phyloP scores from a whole-genome alignment of 2,113 vertebrate species.

The rabbit (Oryctolagus cuniculus) region DNA sequence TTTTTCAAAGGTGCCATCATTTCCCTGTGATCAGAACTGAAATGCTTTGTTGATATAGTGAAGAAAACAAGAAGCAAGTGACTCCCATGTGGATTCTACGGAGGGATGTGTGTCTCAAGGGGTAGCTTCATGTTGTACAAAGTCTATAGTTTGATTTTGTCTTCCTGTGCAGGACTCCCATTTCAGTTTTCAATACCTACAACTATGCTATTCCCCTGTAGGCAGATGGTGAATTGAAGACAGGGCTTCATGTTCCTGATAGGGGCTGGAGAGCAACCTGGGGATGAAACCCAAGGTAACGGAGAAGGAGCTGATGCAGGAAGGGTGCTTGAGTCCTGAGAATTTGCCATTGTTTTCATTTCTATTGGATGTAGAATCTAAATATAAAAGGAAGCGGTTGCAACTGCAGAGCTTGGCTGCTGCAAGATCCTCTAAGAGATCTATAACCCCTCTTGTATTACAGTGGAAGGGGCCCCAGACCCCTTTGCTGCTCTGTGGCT shows the following conservation, averaged over 20 bases:
- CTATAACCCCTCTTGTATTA: not conserved
- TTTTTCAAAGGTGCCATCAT: not conserved
- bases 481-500: not conserved
- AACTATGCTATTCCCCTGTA: not conserved
- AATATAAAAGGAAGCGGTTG: not conserved
- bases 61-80: not conserved
- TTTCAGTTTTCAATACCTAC: slow-evolving; percentile 19
- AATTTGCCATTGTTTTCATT: not conserved
- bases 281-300: not conserved
- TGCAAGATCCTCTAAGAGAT: not conserved
- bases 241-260: not conserved
- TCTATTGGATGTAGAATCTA: not conserved
- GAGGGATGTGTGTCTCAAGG: not conserved
- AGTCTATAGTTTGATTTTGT: not conserved
- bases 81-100: not conserved
- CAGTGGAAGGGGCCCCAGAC: not conserved
- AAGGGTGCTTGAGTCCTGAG: not conserved
- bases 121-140: not conserved
- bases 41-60: not conserved
- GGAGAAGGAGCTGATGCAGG: not conserved
- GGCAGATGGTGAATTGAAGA: not conserved
- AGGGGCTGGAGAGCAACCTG: not conserved
- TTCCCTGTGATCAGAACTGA: not conserved
- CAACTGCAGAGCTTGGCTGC: not conserved
- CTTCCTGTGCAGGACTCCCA: not conserved